A percentile compares a stretch with the other conserved stretches of the same genome.
Conservation (phyloP, 23 tunicate species). For the Styela clava region DNA sequence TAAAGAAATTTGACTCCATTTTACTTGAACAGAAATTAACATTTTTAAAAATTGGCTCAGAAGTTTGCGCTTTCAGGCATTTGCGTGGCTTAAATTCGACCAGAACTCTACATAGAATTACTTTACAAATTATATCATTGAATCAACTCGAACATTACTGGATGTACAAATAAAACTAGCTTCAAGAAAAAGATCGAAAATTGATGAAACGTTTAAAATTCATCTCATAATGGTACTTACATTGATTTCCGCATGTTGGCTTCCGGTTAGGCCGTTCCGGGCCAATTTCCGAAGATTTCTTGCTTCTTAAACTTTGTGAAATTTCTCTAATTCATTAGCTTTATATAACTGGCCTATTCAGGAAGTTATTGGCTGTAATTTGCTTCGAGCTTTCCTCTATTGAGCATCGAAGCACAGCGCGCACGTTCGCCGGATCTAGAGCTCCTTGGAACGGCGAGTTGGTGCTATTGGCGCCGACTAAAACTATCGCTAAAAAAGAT, state of each 20-base stretch:
- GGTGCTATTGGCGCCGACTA: neutral
- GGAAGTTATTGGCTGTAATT: neutral
- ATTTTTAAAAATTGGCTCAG: too few species aligned
- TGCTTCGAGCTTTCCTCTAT: neutral
- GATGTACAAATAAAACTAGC: too few species aligned
- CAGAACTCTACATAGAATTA: too few species aligned
- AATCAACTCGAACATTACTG: too few species aligned
- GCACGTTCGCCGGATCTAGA: neutral
- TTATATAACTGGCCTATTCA: neutral
- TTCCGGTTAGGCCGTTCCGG: neutral
- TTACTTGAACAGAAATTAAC: too few species aligned
- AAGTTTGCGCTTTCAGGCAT: too few species aligned
- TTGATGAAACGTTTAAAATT: too few species aligned
- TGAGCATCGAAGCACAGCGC: neutral
- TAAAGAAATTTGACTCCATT: too few species aligned
- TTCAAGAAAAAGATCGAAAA: too few species aligned
- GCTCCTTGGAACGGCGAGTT: neutral
- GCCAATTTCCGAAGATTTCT: neutral
- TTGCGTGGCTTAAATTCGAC: too few species aligned
- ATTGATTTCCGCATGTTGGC: neutral
- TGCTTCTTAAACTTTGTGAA: neutral
- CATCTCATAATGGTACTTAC: neutral
- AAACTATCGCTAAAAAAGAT: neutral
- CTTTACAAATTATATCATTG: too few species aligned
- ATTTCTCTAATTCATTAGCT: neutral